Evolutionary conservation across 2,888 invertebrate genomes (phyloP).

Genomic region (Nebria salina): DNA sequence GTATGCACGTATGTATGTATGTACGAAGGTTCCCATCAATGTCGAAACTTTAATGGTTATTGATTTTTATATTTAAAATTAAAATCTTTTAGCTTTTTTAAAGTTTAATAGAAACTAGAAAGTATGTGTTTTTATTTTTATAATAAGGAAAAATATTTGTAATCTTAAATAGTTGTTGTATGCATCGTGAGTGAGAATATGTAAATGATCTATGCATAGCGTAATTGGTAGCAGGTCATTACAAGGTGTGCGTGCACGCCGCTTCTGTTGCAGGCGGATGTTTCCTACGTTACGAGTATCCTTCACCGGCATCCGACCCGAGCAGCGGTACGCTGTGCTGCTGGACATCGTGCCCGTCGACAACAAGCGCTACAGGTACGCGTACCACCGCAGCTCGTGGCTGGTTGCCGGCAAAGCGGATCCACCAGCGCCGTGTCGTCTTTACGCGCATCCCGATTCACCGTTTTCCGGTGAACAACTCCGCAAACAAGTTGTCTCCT

Average conservation of each 20-base stretch:
- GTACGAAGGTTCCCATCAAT: too few relatives aligned
- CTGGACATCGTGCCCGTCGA: constrained; percentile 85
- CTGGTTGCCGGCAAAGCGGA: constrained; percentile 84
- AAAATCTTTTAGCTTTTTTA: too few relatives aligned
- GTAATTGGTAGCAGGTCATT: constrained; percentile 27
- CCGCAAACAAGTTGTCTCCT: constrained; percentile 80
- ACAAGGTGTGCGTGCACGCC: constrained; percentile 42
- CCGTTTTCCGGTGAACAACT: constrained; percentile 84
- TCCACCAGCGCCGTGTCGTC: constrained; percentile 75
- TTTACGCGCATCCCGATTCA: constrained; percentile 82
- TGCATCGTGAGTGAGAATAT: background rate
- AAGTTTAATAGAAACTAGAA: too few relatives aligned
- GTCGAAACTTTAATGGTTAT: too few relatives aligned
- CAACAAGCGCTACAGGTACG: constrained; percentile 81
- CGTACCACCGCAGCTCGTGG: constrained; percentile 86
- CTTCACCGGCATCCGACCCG: constrained; percentile 74
- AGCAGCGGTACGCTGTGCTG: constrained; percentile 76
- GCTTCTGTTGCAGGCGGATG: constrained; percentile 74
- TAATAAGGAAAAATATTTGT: too few relatives aligned
- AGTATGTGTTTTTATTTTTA: too few relatives aligned
- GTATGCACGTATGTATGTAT: too few relatives aligned
- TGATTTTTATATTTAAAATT: too few relatives aligned
- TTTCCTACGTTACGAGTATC: constrained; percentile 82
- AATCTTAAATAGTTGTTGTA: background rate
- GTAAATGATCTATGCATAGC: background rate